A percentile compares a stretch with the other conserved stretches of the same genome.
Evolutionary conservation across 2,888 invertebrate species (phyloP).

Genomic region (Hetaerina titia): DNA sequence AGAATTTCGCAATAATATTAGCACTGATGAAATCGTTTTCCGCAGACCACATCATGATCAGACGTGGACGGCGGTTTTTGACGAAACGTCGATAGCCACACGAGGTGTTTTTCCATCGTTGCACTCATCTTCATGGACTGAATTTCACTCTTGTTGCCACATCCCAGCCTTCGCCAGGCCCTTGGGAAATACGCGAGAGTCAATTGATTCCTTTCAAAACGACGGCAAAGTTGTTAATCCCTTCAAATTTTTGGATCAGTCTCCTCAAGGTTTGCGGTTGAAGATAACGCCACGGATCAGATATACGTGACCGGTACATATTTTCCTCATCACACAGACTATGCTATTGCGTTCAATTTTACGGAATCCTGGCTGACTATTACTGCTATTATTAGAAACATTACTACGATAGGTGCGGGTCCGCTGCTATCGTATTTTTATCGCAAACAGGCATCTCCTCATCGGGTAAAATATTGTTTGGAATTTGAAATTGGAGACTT

Average conservation of each 20-base stretch:
- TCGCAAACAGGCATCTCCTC: too few species aligned
- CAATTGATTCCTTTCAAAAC: neutral
- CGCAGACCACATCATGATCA: neutral
- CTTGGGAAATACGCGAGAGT: neutral
- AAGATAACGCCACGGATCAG: too few species aligned
- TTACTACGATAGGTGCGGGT: too few species aligned
- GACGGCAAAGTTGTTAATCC: neutral
- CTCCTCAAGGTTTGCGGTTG: neutral
- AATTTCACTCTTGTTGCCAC: neutral
- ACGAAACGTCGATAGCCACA: neutral
- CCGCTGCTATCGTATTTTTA: too few species aligned
- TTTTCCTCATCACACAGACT: neutral
- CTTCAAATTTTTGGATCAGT: neutral
- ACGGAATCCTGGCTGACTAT: neutral
- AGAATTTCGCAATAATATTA: neutral
- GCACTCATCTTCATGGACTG: neutral
- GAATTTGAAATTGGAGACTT: too few species aligned
- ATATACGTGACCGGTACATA: too few species aligned
- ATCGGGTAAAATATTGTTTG: too few species aligned
- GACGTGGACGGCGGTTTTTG: neutral
- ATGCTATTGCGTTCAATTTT: neutral
- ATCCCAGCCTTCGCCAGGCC: neutral
- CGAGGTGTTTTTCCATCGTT: neutral
- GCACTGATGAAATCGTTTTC: neutral
- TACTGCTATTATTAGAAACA: too few species aligned